These are phyloP conservation scores for Eilema depressum DNA, from an alignment of 2,888 invertebrate species.

Conservation along the genomic window DNA sequence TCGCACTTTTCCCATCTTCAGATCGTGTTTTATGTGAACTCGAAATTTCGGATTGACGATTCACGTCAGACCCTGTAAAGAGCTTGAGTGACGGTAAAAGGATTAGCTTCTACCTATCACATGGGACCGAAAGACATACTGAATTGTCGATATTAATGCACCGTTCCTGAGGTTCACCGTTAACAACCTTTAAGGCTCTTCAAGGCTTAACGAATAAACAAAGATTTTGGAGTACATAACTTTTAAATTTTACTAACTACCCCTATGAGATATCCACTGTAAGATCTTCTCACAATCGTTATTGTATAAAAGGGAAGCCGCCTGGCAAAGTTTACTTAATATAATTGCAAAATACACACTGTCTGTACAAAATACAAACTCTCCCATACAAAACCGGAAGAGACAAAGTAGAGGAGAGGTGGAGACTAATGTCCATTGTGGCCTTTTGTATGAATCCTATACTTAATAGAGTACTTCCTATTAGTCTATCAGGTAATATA, in stretches of 20 bases:
- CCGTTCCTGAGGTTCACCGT: no score
- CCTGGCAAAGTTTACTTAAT: neutral
- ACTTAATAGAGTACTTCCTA: slow-evolving; percentile 51
- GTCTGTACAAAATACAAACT: slow-evolving; percentile 26
- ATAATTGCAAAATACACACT: slow-evolving; percentile 22
- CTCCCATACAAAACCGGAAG: slow-evolving; percentile 36
- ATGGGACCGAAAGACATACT: no score
- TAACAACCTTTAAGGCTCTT: no score
- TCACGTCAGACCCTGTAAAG: neutral
- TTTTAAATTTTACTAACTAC: no score
- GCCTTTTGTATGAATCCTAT: slow-evolving; percentile 40
- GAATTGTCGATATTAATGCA: no score
- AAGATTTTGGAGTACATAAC: no score
- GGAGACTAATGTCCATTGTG: slow-evolving; percentile 35
- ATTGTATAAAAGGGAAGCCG: slow-evolving; percentile 6
- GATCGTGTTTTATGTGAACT: no score
- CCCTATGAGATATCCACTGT: neutral
- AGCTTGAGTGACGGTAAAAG: no score
- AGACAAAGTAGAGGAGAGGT: slow-evolving; percentile 22
- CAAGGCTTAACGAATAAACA: no score
- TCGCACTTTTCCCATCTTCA: no score
- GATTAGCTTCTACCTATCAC: no score
- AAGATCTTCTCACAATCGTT: neutral
- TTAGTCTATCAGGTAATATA: slow-evolving; percentile 14
- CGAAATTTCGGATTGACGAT: neutral